phyloP scores from a whole-genome alignment of 2,113 vertebrate genomes.

The Tragelaphus strepsiceros region DNA sequence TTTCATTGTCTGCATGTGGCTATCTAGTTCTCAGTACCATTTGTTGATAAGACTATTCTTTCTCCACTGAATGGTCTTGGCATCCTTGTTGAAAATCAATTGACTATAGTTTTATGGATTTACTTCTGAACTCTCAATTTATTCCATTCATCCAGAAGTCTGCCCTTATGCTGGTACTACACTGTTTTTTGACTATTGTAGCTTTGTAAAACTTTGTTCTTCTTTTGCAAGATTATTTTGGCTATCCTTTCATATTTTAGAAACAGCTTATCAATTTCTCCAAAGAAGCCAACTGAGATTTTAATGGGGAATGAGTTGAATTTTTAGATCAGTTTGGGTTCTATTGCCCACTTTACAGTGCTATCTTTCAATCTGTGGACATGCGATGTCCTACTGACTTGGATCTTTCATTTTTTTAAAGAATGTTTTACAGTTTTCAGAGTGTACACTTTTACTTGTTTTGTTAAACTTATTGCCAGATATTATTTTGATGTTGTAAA shows the following conservation, averaged over 20 bases:
- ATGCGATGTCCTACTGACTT: background rate
- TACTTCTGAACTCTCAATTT: background rate
- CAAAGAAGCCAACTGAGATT: background rate
- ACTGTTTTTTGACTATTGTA: no score
- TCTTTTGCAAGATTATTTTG: no score
- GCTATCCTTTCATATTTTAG: no score
- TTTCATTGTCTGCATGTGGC: background rate
- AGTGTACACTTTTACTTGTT: background rate
- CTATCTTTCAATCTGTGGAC: background rate
- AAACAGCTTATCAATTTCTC: background rate
- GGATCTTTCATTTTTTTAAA: background rate
- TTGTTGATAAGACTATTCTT: background rate
- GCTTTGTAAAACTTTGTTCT: no score
- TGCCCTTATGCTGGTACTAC: no score
- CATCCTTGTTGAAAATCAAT: background rate
- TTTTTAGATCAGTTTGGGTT: background rate
- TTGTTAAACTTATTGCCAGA: background rate
- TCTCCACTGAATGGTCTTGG: background rate
- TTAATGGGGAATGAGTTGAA: background rate
- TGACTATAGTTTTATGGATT: background rate
- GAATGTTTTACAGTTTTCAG: background rate
- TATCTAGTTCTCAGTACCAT: background rate
- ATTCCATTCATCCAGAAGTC: no score
- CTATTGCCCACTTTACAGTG: background rate
- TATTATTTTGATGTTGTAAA: background rate